Evolutionary conservation across 2,797 vertebrate genomes (phyloP).

Genomic region (Sebastes elongatus): DNA sequence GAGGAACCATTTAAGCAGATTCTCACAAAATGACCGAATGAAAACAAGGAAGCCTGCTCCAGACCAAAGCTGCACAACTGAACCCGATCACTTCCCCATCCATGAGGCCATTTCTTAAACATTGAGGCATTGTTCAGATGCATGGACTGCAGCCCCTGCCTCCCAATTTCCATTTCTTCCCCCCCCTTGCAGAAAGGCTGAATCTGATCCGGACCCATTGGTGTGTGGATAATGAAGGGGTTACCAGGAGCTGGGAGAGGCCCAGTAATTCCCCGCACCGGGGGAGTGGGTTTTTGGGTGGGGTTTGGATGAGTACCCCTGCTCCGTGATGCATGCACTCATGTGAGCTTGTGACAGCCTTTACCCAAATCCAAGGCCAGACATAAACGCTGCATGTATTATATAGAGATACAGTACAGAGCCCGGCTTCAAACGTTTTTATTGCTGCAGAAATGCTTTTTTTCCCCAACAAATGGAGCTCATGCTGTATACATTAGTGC

Average conservation of each 20-base stretch:
- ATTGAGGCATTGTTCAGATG: conserved; percentile 85
- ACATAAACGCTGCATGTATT: conserved; percentile 77
- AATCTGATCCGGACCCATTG: conserved; percentile 88
- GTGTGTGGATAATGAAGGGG: conserved; percentile 90
- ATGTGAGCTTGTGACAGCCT: conserved; percentile 84
- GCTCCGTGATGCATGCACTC: conserved; percentile 86
- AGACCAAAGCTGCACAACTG: conserved; percentile 42
- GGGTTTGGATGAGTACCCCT: conserved; percentile 86
- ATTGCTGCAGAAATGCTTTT: conserved; percentile 23
- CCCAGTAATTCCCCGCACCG: conserved; percentile 87
- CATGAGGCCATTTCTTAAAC: conserved; percentile 76
- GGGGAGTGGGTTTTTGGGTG: conserved; percentile 86
- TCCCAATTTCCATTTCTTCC: conserved; percentile 78
- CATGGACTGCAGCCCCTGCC: conserved; percentile 77
- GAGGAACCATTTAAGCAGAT: conserved; percentile 5
- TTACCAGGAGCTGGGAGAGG: conserved; percentile 87
- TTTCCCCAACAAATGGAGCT: conserved; percentile 26
- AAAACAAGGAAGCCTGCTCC: conserved; percentile 41
- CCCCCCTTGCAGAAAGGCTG: conserved; percentile 76
- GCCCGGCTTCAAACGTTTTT: conserved; percentile 39
- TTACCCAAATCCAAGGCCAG: conserved; percentile 83
- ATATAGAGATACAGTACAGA: conserved; percentile 69
- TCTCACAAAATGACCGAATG: conserved; percentile 36
- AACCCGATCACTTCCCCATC: conserved; percentile 65
- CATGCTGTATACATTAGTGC: conserved; percentile 29